Evolutionary conservation across 1,140 invertebrate genomes (phyloP).

Genomic region (Coelopa frigida): DNA sequence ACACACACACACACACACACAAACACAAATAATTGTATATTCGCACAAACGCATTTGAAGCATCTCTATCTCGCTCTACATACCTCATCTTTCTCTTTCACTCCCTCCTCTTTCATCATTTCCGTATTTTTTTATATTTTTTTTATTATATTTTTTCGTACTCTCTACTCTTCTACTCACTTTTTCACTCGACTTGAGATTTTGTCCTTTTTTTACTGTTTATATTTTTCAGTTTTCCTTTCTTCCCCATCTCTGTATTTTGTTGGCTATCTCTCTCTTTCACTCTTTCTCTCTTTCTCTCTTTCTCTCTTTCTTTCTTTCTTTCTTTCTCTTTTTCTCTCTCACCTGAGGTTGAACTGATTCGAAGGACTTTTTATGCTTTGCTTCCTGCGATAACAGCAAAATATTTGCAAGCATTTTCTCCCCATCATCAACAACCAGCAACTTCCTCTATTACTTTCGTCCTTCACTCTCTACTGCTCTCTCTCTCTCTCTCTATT

Average conservation of each 20-base stretch:
- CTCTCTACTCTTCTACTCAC: neutral
- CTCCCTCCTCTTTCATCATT: neutral
- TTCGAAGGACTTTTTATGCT: too few relatives aligned
- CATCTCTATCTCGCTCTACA: too few relatives aligned
- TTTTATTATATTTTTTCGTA: neutral
- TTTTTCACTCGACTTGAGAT: too few relatives aligned
- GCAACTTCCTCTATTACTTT: too few relatives aligned
- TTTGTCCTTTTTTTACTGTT: too few relatives aligned
- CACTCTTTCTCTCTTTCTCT: conserved; percentile 2
- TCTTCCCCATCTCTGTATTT: too few relatives aligned
- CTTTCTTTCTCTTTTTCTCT: neutral
- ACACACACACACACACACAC: neutral
- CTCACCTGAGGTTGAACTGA: conserved; percentile 4
- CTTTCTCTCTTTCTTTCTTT: neutral
- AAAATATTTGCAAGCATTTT: too few relatives aligned
- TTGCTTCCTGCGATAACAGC: too few relatives aligned
- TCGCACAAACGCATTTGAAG: neutral
- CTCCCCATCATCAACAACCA: too few relatives aligned
- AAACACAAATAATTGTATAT: neutral
- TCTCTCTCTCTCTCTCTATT: too few relatives aligned
- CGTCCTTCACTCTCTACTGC: too few relatives aligned
- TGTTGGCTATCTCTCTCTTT: neutral
- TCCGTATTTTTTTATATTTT: neutral
- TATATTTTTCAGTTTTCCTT: too few relatives aligned
- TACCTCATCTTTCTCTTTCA: neutral